Conservation (phyloP, 2,888 invertebrate genomes). For the Drosophila nigricruria region DNA sequence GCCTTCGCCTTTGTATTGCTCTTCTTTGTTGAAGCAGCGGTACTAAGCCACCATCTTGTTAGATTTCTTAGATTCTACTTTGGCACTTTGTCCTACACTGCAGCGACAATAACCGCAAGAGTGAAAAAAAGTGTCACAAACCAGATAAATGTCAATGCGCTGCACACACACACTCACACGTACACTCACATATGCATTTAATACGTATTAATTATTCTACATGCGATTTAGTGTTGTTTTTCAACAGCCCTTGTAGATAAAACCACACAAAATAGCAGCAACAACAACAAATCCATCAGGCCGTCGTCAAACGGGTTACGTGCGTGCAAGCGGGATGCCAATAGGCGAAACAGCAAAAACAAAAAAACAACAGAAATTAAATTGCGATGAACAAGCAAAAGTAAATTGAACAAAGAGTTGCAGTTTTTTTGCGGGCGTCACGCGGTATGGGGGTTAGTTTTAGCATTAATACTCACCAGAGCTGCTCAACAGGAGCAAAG, state of each 20-base stretch:
- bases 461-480: conserved; percentile 74
- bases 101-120: conserved; percentile 24
- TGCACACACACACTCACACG: conserved; percentile 3
- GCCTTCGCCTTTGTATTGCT: conserved; percentile 12
- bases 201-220: conserved; percentile 31
- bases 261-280: conserved; percentile 23
- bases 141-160: conserved; percentile 44
- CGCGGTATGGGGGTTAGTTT: conserved; percentile 18
- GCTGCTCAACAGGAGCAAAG: conserved; percentile 64
- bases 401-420: conserved; percentile 66
- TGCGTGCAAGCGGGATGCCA: conserved; percentile 47
- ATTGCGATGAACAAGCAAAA: conserved; percentile 69
- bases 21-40: conserved; percentile 32
- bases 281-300: conserved; percentile 25
- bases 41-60: conserved; percentile 51
- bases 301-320: conserved; percentile 42
- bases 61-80: conserved; percentile 40
- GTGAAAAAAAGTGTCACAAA: conserved; percentile 32
- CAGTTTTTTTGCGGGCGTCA: conserved; percentile 34
- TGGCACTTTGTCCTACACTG: conserved; percentile 29
- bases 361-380: conserved; percentile 46
- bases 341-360: conserved; percentile 23
- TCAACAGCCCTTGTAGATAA: conserved; percentile 46
- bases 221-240: conserved; percentile 28
- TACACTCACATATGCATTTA: conserved; percentile 1